These are phyloP conservation scores for Chrosomus eos DNA, from an alignment of 2,797 vertebrate genomes.

Conservation along the genomic window DNA sequence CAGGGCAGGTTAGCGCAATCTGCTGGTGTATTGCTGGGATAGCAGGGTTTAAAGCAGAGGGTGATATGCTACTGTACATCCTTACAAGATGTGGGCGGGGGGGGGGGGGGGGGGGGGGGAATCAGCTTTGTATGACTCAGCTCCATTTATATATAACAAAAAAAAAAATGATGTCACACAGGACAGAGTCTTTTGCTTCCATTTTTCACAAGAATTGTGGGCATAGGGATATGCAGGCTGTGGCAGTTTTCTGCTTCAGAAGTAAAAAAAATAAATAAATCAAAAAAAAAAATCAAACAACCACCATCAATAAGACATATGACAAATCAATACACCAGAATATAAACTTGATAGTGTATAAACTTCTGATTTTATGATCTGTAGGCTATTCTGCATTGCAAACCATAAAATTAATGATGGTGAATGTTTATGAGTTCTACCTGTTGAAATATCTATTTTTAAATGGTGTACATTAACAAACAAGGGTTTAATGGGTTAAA, in stretches of 20 bases:
- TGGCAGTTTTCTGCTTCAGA: background rate
- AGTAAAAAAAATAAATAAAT: too few relatives aligned
- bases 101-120: background rate
- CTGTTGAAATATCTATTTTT: background rate
- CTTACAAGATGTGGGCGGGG: background rate
- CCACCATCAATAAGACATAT: background rate
- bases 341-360: background rate
- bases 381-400: background rate
- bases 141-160: background rate
- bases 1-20: constrained; percentile 23
- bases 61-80: background rate
- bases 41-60: background rate
- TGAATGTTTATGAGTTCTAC: background rate
- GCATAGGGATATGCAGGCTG: background rate
- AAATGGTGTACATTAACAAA: background rate
- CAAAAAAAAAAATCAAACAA: background rate
- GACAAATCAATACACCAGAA: background rate
- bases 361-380: background rate
- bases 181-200: background rate
- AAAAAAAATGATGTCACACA: too few relatives aligned
- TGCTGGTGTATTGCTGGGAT: constrained; percentile 29
- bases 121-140: background rate
- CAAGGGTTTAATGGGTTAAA: background rate
- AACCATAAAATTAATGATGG: background rate
- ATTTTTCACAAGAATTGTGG: background rate